phyloP scores from a whole-genome alignment of 2,797 vertebrate genomes.

The Falco naumanni region DNA sequence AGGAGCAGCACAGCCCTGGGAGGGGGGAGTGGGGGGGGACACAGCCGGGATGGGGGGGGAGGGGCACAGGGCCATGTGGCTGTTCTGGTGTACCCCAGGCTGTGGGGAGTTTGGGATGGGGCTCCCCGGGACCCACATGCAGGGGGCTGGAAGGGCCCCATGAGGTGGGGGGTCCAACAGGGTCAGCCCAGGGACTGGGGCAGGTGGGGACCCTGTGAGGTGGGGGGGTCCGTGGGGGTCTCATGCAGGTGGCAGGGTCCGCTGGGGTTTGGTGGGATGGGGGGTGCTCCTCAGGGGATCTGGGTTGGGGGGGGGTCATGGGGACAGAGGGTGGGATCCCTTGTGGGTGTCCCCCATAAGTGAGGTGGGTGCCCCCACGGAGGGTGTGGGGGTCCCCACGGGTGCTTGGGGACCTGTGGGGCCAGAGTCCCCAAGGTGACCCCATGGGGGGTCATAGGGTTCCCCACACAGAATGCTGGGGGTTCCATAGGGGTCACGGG shows the following conservation, averaged over 20 bases:
- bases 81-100: neutral
- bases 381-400: no score
- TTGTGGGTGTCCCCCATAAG: no score
- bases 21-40: accelerated
- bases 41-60: no score
- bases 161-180: neutral
- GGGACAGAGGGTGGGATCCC: no score
- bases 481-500: no score
- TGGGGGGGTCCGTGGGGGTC: neutral
- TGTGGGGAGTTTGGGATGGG: neutral
- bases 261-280: no score
- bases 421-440: neutral
- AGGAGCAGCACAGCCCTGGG: neutral
- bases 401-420: neutral
- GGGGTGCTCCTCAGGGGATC: no score
- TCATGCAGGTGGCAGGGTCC: no score
- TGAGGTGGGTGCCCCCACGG: neutral
- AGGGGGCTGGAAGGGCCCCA: neutral
- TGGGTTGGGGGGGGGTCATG: no score
- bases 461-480: no score
- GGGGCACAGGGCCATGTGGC: no score
- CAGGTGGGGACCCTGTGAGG: neutral
- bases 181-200: neutral
- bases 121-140: accelerated
- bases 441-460: neutral